Evolutionary conservation across 2,888 invertebrate genomes (phyloP).

Genomic region (Cheilosia soror): DNA sequence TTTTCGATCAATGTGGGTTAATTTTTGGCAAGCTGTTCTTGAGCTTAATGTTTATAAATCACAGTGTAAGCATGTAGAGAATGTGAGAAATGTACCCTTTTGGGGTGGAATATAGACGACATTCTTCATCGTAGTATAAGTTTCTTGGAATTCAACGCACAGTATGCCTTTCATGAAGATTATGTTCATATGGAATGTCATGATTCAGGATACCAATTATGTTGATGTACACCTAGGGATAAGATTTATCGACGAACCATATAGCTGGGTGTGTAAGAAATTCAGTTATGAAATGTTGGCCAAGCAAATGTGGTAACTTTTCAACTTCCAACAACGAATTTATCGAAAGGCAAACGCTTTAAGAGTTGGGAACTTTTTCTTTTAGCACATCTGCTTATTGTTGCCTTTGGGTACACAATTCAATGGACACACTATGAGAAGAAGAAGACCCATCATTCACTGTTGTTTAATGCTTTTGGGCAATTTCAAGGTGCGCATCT

Average conservation of each 20-base stretch:
- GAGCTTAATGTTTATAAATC: slow-evolving; percentile 12
- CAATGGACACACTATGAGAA: not conserved
- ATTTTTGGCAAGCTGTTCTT: slow-evolving; percentile 48
- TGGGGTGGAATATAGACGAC: not conserved
- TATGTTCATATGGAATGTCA: no score
- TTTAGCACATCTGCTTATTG: slow-evolving; percentile 18
- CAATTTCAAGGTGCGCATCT: slow-evolving; percentile 11
- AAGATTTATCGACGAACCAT: no score
- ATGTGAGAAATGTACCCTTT: not conserved
- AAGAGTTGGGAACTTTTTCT: not conserved
- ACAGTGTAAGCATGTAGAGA: not conserved
- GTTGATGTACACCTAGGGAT: no score
- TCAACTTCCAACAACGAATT: not conserved
- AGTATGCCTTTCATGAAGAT: not conserved
- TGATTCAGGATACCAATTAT: no score
- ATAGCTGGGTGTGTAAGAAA: not conserved
- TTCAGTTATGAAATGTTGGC: not conserved
- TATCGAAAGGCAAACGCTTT: not conserved
- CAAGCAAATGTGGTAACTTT: slow-evolving; percentile 2
- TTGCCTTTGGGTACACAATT: slow-evolving; percentile 15
- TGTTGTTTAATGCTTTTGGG: slow-evolving; percentile 20
- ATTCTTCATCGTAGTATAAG: no score
- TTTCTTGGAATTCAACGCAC: not conserved
- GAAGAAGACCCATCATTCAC: not conserved
- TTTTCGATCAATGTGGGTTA: slow-evolving; percentile 46